phyloP scores from a whole-genome alignment of 2,888 invertebrate genomes.

The Campoplex capitator region DNA sequence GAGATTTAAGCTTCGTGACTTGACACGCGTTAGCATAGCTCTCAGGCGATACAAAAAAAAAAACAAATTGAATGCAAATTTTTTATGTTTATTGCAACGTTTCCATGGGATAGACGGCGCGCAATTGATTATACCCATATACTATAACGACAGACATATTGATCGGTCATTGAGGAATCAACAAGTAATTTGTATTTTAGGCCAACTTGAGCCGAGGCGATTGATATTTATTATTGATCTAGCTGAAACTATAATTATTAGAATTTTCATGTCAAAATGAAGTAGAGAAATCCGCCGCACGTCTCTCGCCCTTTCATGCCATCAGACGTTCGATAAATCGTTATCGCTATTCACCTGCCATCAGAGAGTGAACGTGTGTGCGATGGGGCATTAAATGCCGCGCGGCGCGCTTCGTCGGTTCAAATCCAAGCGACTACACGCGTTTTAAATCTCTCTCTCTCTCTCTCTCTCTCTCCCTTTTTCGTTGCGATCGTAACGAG shows the following conservation, averaged over 20 bases:
- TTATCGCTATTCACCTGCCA: constrained; percentile 66
- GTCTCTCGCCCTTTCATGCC: not conserved
- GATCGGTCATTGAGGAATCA: not conserved
- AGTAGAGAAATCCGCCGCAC: constrained; percentile 7
- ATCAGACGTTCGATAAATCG: constrained; percentile 64
- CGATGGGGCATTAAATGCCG: constrained; percentile 65
- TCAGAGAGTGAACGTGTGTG: constrained; percentile 60
- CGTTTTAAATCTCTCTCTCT: constrained; percentile 48
- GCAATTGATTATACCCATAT: not conserved
- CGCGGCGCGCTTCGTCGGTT: constrained; percentile 61
- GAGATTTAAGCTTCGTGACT: not conserved
- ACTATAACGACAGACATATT: not conserved
- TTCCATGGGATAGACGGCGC: not conserved
- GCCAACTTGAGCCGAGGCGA: not conserved
- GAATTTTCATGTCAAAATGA: constrained; percentile 19
- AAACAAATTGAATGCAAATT: too few species aligned
- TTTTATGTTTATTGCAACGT: not conserved
- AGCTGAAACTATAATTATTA: not conserved
- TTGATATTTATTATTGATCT: not conserved
- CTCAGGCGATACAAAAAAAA: not conserved
- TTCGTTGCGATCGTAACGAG: constrained; percentile 14
- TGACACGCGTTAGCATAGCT: not conserved
- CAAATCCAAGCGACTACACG: constrained; percentile 64
- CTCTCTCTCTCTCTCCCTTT: not conserved
- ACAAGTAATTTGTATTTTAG: not conserved